These are phyloP conservation scores for Drosophila lacteicornis DNA, from an alignment of 1,140 invertebrate genomes.

Conservation along the genomic window DNA sequence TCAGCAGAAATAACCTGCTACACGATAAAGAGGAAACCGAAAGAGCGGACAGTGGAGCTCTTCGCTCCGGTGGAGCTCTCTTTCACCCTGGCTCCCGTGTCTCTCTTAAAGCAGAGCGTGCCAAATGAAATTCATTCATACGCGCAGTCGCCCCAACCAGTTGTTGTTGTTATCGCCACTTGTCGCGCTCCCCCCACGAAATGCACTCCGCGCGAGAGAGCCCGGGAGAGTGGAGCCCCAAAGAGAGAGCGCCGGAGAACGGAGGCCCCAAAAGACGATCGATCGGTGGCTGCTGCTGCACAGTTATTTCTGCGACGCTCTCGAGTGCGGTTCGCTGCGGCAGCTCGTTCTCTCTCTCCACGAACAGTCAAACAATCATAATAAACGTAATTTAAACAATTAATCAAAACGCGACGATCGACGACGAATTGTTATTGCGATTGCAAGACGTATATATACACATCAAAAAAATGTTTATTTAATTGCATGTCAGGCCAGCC, in stretches of 20 bases:
- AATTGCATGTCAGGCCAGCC: constrained; percentile 42
- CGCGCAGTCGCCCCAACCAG: constrained; percentile 20
- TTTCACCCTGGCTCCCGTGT: constrained; percentile 4
- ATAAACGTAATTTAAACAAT: constrained; percentile 82
- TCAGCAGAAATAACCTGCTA: constrained; percentile 65
- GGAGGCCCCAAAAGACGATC: constrained; percentile 16
- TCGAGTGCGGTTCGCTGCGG: constrained; percentile 66
- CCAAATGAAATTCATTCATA: constrained; percentile 73
- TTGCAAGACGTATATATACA: constrained; percentile 35
- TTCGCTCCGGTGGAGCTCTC: constrained; percentile 7
- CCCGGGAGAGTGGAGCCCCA: constrained; percentile 1
- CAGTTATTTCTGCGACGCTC: constrained; percentile 69
- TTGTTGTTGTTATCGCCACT: constrained; percentile 40
- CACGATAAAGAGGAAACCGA: constrained; percentile 22
- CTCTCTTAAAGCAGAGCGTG: constrained; percentile 59
- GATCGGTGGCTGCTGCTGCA: constrained; percentile 29
- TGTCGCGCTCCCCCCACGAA: constrained; percentile 33
- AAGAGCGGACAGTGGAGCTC: neutral
- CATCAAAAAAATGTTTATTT: constrained; percentile 50
- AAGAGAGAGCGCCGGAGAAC: constrained; percentile 12
- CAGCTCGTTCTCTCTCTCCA: constrained; percentile 20
- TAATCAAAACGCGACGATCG: constrained; percentile 80
- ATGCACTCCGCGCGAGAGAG: constrained; percentile 17
- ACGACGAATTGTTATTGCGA: constrained; percentile 64
- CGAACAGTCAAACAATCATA: constrained; percentile 61